Evolutionary conservation across 2,113 vertebrate genomes (phyloP), one percentile per base, ranked within the genome.

Genomic region (Gasterosteus aculeatus): DNA sequence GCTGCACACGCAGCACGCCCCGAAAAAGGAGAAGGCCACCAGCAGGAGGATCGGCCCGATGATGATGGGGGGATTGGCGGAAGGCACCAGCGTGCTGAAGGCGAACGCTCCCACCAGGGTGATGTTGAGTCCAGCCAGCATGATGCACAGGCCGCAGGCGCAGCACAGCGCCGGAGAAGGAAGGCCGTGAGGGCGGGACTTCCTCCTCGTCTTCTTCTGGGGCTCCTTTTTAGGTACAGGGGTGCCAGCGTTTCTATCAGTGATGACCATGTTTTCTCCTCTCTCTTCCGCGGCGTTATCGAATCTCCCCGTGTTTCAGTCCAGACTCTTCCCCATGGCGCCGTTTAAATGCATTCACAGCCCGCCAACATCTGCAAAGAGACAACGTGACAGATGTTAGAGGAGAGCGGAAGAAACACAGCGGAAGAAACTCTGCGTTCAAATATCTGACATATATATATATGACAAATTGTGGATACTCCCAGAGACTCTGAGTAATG

Each of bases 101-200:
- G 97, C 96, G 54, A 99, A 97, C 0, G 96, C 96, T 26, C 97
- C 98, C 85, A 98, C 97, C 66, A 99, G 90, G 8, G 98, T 99
- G 92, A 99, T 97, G 94, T 99, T 99, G 87, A 99, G 96, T 73
- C 97, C 98, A 0, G 97, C 98, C 47, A 99, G 92, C 96, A 99
- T 97, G 92, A 97, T 95, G 93, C 97, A 99, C n/a, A 99, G 94
- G n/a, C 98, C 97, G 46, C 97, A 99, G 29, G 97, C 96, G 0
- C 97, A 99, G 92, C 97, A 98, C 31, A 99, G 95, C 0, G 97
- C 97, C 0, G 96, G 97, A 10, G 96, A 97, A 0, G 96, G 96
- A 15, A 97, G 92, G 10, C 96, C 92, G n/a, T 95, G 95, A 22
- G 94, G 94, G 16, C 94, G 91, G 88, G 64, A 78, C 83, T 77